Conservation (phyloP, 2,797 vertebrate species). For the Chelmon rostratus region DNA sequence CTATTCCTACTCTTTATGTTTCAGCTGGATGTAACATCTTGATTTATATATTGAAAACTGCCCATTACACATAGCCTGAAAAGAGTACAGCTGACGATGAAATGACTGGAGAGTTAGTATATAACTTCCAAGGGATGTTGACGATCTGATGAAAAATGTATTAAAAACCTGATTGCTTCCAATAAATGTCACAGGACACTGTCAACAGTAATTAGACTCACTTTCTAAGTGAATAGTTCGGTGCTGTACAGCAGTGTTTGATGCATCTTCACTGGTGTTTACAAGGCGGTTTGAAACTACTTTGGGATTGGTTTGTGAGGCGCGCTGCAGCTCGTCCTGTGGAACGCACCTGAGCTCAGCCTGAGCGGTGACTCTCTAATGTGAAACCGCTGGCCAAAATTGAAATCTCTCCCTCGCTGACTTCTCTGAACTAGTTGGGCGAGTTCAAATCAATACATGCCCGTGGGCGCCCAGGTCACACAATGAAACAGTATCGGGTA, state of each 20-base stretch:
- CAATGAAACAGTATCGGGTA: slow-evolving; percentile 72
- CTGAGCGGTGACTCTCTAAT: slow-evolving; percentile 29
- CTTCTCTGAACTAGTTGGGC: slow-evolving; percentile 54
- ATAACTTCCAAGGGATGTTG: neutral
- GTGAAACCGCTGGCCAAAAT: slow-evolving; percentile 40
- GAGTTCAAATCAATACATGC: slow-evolving; percentile 74
- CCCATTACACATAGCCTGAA: neutral
- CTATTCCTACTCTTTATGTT: neutral
- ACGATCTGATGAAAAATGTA: neutral
- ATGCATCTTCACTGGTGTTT: neutral
- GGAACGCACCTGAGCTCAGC: slow-evolving; percentile 25
- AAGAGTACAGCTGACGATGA: neutral
- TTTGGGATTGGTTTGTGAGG: slow-evolving; percentile 1
- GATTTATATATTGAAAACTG: neutral
- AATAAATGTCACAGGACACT: neutral
- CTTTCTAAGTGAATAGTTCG: slow-evolving; percentile 1
- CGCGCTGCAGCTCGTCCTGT: neutral
- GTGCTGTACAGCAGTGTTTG: neutral
- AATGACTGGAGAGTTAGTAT: neutral
- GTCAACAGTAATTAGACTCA: neutral
- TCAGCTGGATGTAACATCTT: neutral
- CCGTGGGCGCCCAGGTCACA: slow-evolving; percentile 52
- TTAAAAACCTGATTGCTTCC: neutral
- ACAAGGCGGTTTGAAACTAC: neutral
- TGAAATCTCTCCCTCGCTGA: slow-evolving; percentile 55